phyloP scores from a whole-genome alignment of 2,113 vertebrate species.

The Glareola pratincola region DNA sequence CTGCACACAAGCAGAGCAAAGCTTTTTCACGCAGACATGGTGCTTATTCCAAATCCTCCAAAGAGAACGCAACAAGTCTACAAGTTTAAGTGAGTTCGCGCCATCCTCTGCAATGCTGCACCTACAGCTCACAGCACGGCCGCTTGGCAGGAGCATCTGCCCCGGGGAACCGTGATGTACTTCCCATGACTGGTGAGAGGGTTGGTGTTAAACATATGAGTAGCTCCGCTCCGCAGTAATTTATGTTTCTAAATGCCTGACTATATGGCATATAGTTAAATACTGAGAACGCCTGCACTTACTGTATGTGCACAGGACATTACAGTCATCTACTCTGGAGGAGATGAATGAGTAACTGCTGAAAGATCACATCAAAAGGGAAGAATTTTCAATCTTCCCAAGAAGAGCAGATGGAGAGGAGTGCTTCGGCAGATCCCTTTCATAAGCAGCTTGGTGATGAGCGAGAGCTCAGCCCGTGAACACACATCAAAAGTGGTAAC shows the following conservation, averaged over 20 bases:
- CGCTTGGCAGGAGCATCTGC: background rate
- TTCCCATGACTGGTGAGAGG: background rate
- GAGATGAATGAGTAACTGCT: background rate
- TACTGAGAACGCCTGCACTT: background rate
- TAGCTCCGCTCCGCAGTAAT: rapidly evolving
- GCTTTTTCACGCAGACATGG: background rate
- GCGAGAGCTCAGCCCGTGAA: rapidly evolving
- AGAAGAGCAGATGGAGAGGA: background rate
- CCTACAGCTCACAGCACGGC: background rate
- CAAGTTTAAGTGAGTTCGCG: background rate
- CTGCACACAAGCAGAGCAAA: background rate
- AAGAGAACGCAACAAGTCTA: background rate
- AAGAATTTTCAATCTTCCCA: background rate
- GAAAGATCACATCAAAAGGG: background rate
- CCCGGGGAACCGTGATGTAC: rapidly evolving
- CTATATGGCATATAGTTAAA: rapidly evolving
- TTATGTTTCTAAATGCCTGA: background rate
- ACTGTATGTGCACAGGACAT: background rate
- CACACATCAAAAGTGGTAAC: background rate
- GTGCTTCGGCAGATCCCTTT: background rate
- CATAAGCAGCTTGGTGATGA: background rate
- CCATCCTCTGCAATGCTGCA: background rate
- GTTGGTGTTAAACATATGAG: background rate
- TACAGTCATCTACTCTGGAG: background rate
- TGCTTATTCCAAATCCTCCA: background rate